A percentile compares a stretch with the other conserved stretches of the same genome.
Evolutionary conservation across 2,888 invertebrate species (phyloP).

Genomic region (Patella depressa): DNA sequence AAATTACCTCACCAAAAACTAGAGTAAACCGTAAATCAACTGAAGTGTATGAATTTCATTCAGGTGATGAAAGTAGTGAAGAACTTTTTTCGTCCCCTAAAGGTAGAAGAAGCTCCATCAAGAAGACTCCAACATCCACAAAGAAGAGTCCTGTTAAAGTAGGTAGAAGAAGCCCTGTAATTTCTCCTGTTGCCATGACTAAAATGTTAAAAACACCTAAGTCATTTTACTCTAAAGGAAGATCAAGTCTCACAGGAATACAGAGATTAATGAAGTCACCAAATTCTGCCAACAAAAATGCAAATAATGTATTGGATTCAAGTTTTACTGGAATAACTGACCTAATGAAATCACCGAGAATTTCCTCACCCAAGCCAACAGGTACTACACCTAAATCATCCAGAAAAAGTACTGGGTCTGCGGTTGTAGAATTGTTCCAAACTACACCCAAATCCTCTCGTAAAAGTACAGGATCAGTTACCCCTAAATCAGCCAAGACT

Average conservation of each 20-base stretch:
- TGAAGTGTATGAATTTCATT: neutral
- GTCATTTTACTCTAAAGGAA: conserved; percentile 18
- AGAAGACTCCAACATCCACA: conserved; percentile 13
- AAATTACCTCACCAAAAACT: conserved; percentile 7
- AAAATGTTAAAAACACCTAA: conserved; percentile 1
- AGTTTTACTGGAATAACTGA: conserved; percentile 33
- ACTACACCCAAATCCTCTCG: conserved; percentile 17
- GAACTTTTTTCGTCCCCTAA: conserved; percentile 13
- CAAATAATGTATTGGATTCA: conserved; percentile 13
- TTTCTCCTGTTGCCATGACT: conserved; percentile 22
- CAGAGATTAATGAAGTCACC: neutral
- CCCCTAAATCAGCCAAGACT: conserved; percentile 16
- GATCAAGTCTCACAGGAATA: conserved; percentile 13
- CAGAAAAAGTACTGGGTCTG: conserved; percentile 22
- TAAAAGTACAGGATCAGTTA: neutral
- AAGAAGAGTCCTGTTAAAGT: conserved; percentile 26
- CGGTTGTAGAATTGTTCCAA: conserved; percentile 26
- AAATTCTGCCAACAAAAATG: conserved; percentile 1
- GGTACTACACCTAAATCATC: conserved; percentile 32
- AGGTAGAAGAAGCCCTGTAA: neutral
- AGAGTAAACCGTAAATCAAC: neutral
- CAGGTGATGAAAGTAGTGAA: conserved; percentile 4
- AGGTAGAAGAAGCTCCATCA: neutral
- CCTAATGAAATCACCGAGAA: conserved; percentile 30
- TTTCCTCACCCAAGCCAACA: conserved; percentile 27